phyloP scores from a whole-genome alignment of 2,113 vertebrate genomes.

The Brienomyrus brachyistius region DNA sequence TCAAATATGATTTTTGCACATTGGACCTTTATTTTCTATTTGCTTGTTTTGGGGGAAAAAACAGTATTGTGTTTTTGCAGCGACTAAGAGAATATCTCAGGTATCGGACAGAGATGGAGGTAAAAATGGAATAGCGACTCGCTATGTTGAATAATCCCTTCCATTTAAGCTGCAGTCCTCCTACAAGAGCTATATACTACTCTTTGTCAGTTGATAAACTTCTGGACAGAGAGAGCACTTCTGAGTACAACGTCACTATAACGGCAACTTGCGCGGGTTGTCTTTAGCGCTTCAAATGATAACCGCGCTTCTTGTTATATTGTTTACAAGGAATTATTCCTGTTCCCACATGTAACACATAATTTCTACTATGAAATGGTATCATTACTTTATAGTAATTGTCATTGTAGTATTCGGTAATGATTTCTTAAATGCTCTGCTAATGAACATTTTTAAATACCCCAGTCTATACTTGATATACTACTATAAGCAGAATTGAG shows the following conservation, averaged over 20 bases:
- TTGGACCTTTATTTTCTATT: neutral
- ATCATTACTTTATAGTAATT: neutral
- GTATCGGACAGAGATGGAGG: constrained; percentile 66
- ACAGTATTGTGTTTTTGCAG: neutral
- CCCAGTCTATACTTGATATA: neutral
- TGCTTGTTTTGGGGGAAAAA: neutral
- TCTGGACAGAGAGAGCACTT: constrained; percentile 51
- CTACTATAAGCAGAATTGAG: no score
- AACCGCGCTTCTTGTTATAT: neutral
- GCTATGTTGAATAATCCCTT: constrained; percentile 30
- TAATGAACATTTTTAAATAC: neutral
- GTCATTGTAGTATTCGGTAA: neutral
- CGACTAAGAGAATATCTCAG: neutral
- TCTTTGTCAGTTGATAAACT: constrained; percentile 50
- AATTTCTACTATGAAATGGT: neutral
- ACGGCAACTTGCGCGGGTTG: constrained; percentile 26
- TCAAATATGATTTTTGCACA: neutral
- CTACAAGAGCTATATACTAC: constrained; percentile 54
- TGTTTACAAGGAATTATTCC: neutral
- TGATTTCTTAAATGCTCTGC: neutral
- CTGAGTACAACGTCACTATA: constrained; percentile 46
- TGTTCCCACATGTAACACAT: neutral
- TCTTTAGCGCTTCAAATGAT: neutral
- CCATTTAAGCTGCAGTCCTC: constrained; percentile 50
- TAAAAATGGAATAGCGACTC: constrained; percentile 51